Evolutionary conservation across 2,888 invertebrate genomes (phyloP).

Genomic region (Osedax frankpressi): DNA sequence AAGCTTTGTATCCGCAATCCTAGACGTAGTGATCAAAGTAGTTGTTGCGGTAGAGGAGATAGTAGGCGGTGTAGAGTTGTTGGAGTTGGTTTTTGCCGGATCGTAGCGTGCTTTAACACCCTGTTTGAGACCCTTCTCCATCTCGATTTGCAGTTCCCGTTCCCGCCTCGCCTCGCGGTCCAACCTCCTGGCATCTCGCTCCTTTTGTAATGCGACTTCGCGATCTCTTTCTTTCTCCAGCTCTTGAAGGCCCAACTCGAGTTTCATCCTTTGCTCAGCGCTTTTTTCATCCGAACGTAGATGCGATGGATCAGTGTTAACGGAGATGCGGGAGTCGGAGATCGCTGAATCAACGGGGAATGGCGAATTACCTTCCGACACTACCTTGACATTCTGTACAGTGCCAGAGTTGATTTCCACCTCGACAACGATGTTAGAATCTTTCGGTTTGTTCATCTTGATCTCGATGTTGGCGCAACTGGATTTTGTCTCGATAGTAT

Average conservation of each 20-base stretch:
- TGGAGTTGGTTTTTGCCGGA: not conserved
- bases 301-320: not conserved
- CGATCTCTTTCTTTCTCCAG: no score
- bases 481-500: not conserved
- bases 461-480: not conserved
- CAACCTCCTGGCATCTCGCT: not conserved
- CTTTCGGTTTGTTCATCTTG: not conserved
- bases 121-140: not conserved
- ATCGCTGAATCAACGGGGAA: no score
- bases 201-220: no score
- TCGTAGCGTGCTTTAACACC: not conserved
- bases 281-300: not conserved
- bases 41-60: no score
- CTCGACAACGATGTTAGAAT: not conserved
- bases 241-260: not conserved
- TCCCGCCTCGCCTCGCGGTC: not conserved
- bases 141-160: not conserved
- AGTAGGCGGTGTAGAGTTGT: not conserved
- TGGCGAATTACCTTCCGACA: no score
- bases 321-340: not conserved
- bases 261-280: not conserved
- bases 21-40: not conserved
- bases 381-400: not conserved
- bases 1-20: not conserved
- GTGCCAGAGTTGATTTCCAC: not conserved